Evolutionary conservation across 2,113 vertebrate genomes (phyloP).

Genomic region (Grallaria varia): DNA sequence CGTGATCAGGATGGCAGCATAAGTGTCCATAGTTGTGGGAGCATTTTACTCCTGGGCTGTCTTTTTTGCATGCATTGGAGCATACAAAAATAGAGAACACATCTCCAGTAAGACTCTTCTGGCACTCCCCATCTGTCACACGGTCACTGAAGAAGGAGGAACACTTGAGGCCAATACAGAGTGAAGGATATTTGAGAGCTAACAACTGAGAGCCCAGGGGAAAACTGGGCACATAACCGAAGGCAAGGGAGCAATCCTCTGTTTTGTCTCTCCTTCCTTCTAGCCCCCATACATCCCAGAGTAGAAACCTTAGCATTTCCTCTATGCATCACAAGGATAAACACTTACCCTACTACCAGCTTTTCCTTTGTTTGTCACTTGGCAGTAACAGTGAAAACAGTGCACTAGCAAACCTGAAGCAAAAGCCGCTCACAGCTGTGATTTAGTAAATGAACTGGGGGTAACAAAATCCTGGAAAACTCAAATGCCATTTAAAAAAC

Average conservation of each 20-base stretch:
- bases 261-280: slow-evolving; percentile 12
- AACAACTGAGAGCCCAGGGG: slow-evolving; percentile 8
- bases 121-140: neutral
- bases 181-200: slow-evolving; percentile 34
- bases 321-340: neutral
- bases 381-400: slow-evolving; percentile 10
- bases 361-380: neutral
- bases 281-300: neutral
- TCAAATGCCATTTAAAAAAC: neutral
- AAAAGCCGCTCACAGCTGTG: neutral
- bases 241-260: slow-evolving; percentile 23
- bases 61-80: neutral
- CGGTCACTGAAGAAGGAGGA: neutral
- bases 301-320: slow-evolving; percentile 21
- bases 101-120: neutral
- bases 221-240: neutral
- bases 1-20: neutral
- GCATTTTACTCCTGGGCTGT: neutral
- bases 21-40: neutral
- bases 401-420: neutral
- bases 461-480: neutral
- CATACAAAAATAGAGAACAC: neutral
- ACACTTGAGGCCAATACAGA: neutral
- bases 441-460: neutral
- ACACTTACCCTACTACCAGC: neutral